Evolutionary conservation across 2,888 invertebrate species (phyloP).

Genomic region (Sthenelais limicola): DNA sequence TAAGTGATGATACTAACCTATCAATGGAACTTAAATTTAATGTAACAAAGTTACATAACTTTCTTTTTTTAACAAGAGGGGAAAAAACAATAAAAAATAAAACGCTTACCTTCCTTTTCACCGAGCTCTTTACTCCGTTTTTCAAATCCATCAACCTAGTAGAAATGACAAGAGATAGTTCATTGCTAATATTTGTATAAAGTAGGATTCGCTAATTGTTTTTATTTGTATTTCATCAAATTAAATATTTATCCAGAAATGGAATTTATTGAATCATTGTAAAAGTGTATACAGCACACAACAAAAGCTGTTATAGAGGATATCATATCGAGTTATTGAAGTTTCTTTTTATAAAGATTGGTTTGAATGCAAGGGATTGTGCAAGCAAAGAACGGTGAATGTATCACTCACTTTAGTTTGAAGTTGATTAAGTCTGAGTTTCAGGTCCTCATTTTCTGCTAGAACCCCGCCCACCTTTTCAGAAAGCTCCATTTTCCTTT

Average conservation of each 20-base stretch:
- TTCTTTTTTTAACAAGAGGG: no score
- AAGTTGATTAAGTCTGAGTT: conserved; percentile 24
- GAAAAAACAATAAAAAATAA: neutral
- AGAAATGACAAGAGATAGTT: neutral
- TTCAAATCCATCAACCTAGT: conserved; percentile 30
- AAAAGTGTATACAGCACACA: neutral
- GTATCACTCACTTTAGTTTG: conserved; percentile 20
- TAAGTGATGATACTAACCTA: no score
- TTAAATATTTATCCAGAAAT: no score
- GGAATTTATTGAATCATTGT: no score
- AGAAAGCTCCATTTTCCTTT: conserved; percentile 61
- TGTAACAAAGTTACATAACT: no score
- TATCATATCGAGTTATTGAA: no score
- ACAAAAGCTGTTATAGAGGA: no score
- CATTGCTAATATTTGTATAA: no score
- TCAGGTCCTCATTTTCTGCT: conserved; percentile 56
- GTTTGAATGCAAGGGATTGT: neutral
- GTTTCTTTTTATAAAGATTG: no score
- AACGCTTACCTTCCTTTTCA: conserved; percentile 24
- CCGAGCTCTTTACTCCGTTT: conserved; percentile 22
- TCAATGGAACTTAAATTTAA: no score
- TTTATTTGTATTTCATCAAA: no score
- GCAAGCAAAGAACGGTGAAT: neutral
- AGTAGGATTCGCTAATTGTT: no score
- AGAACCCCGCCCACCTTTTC: conserved; percentile 58